Conservation (phyloP, 2,888 invertebrate genomes). For the Dendrolimus houi region DNA sequence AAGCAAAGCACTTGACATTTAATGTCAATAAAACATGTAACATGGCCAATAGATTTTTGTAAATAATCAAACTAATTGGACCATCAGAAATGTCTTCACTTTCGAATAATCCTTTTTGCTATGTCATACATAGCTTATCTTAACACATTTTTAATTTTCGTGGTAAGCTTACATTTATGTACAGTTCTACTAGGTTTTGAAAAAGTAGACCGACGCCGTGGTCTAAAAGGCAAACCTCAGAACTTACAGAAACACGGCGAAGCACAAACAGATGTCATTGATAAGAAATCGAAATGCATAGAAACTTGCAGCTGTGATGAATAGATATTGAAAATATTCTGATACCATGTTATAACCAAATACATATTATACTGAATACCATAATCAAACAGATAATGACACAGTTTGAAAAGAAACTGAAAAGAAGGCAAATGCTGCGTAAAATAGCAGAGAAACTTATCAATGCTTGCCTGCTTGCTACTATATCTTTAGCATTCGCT, state of each 20-base stretch:
- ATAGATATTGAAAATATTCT: not conserved
- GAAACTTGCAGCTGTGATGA: constrained; percentile 30
- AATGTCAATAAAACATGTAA: constrained; percentile 16
- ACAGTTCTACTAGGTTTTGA: constrained; percentile 32
- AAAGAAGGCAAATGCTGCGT: constrained; percentile 27
- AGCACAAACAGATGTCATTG: constrained; percentile 23
- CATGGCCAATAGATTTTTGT: constrained; percentile 26
- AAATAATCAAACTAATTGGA: constrained; percentile 25
- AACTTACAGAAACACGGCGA: constrained; percentile 4
- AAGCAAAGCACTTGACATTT: constrained; percentile 3
- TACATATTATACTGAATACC: not conserved
- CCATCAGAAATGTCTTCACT: constrained; percentile 34
- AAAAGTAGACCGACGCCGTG: constrained; percentile 10
- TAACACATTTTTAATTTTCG: constrained; percentile 31
- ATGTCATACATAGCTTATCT: constrained; percentile 36
- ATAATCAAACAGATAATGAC: constrained; percentile 23
- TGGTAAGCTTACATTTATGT: constrained; percentile 38
- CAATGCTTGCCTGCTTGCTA: constrained; percentile 38
- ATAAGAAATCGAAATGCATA: constrained; percentile 30
- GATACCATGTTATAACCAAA: not conserved
- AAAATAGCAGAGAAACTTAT: constrained; percentile 38
- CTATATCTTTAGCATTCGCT: constrained; percentile 44
- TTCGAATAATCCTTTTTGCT: constrained; percentile 23
- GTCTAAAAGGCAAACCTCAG: not conserved
- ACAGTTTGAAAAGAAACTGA: constrained; percentile 30